Evolutionary conservation across 2,113 vertebrate species (phyloP), one percentile per base, ranked within the genome.

Genomic region (Rhynchomys soricoides): DNA sequence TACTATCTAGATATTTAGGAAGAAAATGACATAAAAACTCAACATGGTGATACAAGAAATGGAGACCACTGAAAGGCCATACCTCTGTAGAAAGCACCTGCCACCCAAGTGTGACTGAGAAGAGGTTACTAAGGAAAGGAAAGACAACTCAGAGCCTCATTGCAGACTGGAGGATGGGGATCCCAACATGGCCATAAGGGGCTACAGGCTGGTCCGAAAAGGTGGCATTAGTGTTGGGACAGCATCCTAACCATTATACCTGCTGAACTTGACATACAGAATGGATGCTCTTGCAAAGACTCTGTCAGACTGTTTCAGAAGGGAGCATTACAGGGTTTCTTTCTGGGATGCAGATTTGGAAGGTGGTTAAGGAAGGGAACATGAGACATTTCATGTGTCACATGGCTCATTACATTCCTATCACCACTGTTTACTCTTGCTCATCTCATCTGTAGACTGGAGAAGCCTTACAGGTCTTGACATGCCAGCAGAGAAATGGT

Each of bases 11-110:
- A 50, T 50, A 7, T 19, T 77, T 17, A 55, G 21, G 3, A 75
- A 2, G 24, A 57, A 2, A 43, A 43, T 71, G 31, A 34, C 17
- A 7, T 29, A 6, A 40, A 82, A 48, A 48, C 31, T 81, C 5
- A 1, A 1, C 1, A 3, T 21, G 15, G 1, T 45, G 3, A 86
- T 10, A 55, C 5, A 34, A 88, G 45, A 73, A 83, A 19, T 0
- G 5, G 7, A 52, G 43, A 22, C 0, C 12, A 13, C 5, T 4
- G 0, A 43, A 87, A 86, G 37, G 2, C 17, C 21, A 13, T 52
- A 3, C 1, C 6, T 85, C 40, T 59, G 29, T 26, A 7, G 37
- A 71, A 68, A 4, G 7, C 37, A 57, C 21, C 45, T 87, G 7
- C 78, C 52, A 59, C 17, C 8, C 12, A 21, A 52, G 7, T 40